phyloP scores from a whole-genome alignment of 2,888 invertebrate species.

The Sisyra terminalis region DNA sequence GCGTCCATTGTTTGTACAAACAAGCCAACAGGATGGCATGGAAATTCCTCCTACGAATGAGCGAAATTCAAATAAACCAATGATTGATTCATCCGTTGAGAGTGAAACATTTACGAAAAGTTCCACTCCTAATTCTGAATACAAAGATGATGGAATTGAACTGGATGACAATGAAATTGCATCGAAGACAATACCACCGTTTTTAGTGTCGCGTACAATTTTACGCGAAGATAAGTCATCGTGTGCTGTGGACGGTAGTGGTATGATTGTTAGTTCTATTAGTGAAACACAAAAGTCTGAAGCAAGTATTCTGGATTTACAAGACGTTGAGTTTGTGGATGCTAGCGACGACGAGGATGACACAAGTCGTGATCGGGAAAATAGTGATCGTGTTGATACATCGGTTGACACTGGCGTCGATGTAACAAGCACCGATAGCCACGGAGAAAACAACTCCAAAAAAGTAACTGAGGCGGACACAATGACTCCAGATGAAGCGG shows the following conservation, averaged over 20 bases:
- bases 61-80: too few species aligned
- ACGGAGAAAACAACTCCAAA: conserved; percentile 18
- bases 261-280: background rate
- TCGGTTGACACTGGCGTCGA: conserved; percentile 16
- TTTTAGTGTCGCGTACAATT: conserved; percentile 16
- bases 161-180: conserved; percentile 6
- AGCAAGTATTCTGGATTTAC: conserved; percentile 36
- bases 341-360: conserved; percentile 30
- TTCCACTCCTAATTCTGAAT: conserved; percentile 7
- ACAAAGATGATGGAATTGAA: conserved; percentile 11
- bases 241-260: background rate
- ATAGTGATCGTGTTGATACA: conserved; percentile 22
- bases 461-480: conserved; percentile 30
- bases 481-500: conserved; percentile 80
- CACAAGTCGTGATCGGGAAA: conserved; percentile 11
- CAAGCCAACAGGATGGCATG: too few species aligned
- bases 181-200: conserved; percentile 17
- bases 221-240: conserved; percentile 6
- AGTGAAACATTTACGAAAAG: too few species aligned
- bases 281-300: conserved; percentile 24
- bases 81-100: too few species aligned
- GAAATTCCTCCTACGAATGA: too few species aligned
- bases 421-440: conserved; percentile 19
- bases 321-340: conserved; percentile 38
- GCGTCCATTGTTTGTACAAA: too few species aligned